These are phyloP conservation scores for Phymastichus coffea DNA, from an alignment of 1,140 invertebrate genomes.

Conservation along the genomic window DNA sequence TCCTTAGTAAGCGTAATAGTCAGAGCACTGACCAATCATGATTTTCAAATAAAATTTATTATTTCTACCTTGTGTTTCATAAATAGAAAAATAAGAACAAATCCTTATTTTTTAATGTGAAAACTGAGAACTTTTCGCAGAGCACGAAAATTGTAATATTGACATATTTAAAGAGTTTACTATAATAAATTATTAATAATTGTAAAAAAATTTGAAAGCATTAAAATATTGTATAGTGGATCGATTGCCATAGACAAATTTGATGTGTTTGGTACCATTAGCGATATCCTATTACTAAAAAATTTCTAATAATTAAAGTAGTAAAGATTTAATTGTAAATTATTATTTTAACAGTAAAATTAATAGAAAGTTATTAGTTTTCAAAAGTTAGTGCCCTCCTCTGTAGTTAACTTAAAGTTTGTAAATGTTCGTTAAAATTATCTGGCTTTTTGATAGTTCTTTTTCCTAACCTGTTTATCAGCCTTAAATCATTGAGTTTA, in stretches of 20 bases:
- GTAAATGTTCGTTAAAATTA: conserved; percentile 27
- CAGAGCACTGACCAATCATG: conserved; percentile 2
- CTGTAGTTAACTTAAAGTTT: conserved; percentile 13
- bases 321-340: conserved; percentile 25
- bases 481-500: conserved; percentile 56
- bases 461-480: conserved; percentile 22
- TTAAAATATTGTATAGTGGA: too few relatives aligned
- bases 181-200: too few relatives aligned
- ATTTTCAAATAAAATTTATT: conserved; percentile 8
- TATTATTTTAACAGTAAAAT: conserved; percentile 26
- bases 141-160: too few relatives aligned
- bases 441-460: conserved; percentile 20
- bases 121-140: too few relatives aligned
- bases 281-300: conserved; percentile 27
- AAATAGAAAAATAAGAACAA: too few relatives aligned
- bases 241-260: too few relatives aligned
- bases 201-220: too few relatives aligned
- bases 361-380: conserved; percentile 19
- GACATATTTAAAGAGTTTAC: too few relatives aligned
- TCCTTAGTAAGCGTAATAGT: conserved; percentile 15
- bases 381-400: conserved; percentile 25
- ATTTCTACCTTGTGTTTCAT: conserved; percentile 17
- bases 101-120: too few relatives aligned
- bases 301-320: conserved; percentile 16
- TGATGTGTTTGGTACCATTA: conserved; percentile 25